Conservation (phyloP, 2,888 invertebrate genomes). For the Tetragnatha montana region DNA sequence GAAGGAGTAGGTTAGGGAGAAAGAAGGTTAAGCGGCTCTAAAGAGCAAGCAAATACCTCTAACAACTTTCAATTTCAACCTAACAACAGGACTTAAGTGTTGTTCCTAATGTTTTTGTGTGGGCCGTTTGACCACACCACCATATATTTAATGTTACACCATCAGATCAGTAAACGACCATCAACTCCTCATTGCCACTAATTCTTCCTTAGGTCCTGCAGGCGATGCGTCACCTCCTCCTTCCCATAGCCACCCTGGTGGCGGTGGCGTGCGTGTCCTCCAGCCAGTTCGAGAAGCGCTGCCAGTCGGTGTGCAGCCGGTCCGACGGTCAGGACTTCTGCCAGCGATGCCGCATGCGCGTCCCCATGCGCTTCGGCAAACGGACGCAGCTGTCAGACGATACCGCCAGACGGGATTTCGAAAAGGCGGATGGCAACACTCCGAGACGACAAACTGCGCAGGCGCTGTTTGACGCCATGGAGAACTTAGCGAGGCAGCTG, state of each 20-base stretch:
- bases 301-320: slow-evolving; percentile 69
- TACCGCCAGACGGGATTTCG: slow-evolving; percentile 20
- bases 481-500: slow-evolving; percentile 37
- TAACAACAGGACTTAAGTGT: too few relatives aligned
- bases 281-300: slow-evolving; percentile 48
- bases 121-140: too few relatives aligned
- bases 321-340: slow-evolving; percentile 69
- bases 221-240: slow-evolving; percentile 26
- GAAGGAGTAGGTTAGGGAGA: too few relatives aligned
- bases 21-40: too few relatives aligned
- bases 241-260: slow-evolving; percentile 20
- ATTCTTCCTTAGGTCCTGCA: background rate
- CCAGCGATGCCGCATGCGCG: slow-evolving; percentile 69
- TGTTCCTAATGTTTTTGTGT: too few relatives aligned
- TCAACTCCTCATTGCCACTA: background rate
- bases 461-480: slow-evolving; percentile 51
- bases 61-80: too few relatives aligned
- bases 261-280: slow-evolving; percentile 14
- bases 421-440: background rate
- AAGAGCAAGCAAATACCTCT: too few relatives aligned
- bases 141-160: too few relatives aligned
- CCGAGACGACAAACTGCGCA: slow-evolving; percentile 11
- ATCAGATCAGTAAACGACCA: background rate
- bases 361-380: slow-evolving; percentile 71
- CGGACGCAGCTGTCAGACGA: slow-evolving; percentile 40